Evolutionary conservation across 1,140 invertebrate species (phyloP).

Genomic region (Orius laevigatus): DNA sequence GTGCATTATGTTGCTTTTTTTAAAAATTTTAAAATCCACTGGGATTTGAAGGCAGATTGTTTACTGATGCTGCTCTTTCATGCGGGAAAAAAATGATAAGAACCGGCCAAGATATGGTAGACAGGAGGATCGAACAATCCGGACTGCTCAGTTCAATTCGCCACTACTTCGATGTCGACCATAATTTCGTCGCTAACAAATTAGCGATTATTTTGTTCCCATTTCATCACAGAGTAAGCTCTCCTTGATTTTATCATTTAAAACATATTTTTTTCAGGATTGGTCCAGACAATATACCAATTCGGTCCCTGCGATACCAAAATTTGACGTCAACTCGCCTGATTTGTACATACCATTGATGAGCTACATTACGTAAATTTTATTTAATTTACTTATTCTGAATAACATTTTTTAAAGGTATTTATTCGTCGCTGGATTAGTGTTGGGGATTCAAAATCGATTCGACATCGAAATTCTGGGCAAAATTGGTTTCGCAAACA

Average conservation of each 20-base stretch:
- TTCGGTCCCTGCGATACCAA: conserved; percentile 78
- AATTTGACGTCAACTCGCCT: conserved; percentile 93
- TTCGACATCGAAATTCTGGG: conserved; percentile 92
- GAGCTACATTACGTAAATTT: conserved; percentile 95
- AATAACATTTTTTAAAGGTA: too few species aligned
- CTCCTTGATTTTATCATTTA: too few species aligned
- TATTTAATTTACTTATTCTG: too few species aligned
- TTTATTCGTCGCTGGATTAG: conserved; percentile 75
- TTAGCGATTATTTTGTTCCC: conserved; percentile 83
- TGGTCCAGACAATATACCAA: conserved; percentile 92
- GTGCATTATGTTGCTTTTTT: too few species aligned
- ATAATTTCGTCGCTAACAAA: conserved; percentile 88
- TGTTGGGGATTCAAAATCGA: conserved; percentile 58
- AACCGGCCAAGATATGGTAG: too few species aligned
- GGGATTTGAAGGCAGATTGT: too few species aligned
- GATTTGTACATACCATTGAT: conserved; percentile 96
- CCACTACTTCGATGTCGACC: conserved; percentile 99
- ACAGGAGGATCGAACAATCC: too few species aligned
- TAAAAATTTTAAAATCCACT: too few species aligned
- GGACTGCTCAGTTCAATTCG: too few species aligned
- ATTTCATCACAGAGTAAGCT: conserved; percentile 77
- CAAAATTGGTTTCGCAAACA: conserved; percentile 83
- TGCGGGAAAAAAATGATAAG: too few species aligned
- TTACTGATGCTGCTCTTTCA: too few species aligned
- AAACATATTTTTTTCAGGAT: too few species aligned